Evolutionary conservation across 2,797 vertebrate species (phyloP).

Genomic region (Chaunax sp.): DNA sequence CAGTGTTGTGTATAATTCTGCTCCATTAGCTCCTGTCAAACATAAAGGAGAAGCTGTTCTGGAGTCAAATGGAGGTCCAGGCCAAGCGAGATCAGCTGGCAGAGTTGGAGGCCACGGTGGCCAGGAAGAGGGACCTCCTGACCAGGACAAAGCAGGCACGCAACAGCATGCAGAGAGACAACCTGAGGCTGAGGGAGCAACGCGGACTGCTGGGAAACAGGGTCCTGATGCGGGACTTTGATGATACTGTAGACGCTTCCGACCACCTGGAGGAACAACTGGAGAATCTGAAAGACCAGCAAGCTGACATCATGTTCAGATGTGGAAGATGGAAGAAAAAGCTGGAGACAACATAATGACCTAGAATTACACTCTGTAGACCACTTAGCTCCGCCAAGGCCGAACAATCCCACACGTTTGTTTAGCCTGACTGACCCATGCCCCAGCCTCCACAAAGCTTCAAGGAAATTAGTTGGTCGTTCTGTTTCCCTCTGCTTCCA

Average conservation of each 20-base stretch:
- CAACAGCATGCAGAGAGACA: constrained; percentile 74
- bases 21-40: constrained; percentile 77
- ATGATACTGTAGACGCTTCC: constrained; percentile 74
- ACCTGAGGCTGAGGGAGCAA: constrained; percentile 71
- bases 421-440: no score
- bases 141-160: constrained; percentile 73
- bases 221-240: constrained; percentile 82
- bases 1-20: neutral
- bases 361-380: no score
- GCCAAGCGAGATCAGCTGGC: constrained; percentile 67
- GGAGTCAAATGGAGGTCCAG: constrained; percentile 75
- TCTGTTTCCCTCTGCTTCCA: neutral
- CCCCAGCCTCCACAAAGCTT: no score
- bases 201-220: constrained; percentile 82
- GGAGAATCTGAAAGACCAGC: constrained; percentile 73
- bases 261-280: constrained; percentile 68
- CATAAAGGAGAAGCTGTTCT: constrained; percentile 84
- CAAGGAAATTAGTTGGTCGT: no score
- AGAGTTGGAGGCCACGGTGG: constrained; percentile 62
- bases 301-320: constrained; percentile 35
- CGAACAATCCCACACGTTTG: no score
- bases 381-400: no score
- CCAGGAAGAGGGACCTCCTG: constrained; percentile 72
- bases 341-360: constrained; percentile 24
- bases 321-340: constrained; percentile 72